Base-by-base conservation (phyloP, 2,113 vertebrate species). In the Propithecus coquereli region DNA sequence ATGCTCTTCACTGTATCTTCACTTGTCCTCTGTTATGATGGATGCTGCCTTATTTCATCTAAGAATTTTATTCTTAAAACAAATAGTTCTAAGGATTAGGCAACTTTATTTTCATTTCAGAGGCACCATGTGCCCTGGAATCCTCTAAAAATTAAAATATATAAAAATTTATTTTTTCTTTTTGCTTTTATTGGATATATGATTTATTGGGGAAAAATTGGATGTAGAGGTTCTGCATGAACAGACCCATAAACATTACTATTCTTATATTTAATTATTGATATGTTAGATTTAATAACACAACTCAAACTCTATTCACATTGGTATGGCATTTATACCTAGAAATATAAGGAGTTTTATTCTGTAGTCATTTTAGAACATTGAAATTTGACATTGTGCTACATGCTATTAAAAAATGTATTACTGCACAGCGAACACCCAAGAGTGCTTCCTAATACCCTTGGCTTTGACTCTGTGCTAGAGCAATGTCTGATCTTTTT, bases 401-500 rank as follows among this genome's bases (percentile, higher is more conserved):
- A 25, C 8, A 20, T 84, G 25, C 14, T 87, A 22, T 91, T 74
- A 10, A 84, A 84, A 47, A 76, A 18, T 32, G 73, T 47, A 47
- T 32, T 18, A 76, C 2, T 96, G 98, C 99, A 98, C 98, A 98
- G 98, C 65, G 97, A 99, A 99, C 98, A 99, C 94, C 98, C 99
- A 98, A 98, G 98, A 92, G 98, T 98, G 96, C 98, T 99, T 94
- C 87, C 88, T 99, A 98, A 98, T 97, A 98, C 98, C 89, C 98
- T 98, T 99, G 98, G 99, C 94, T 96, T 98, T 82, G 90, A 88
- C 61, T 95, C 98, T 99, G 98, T 99, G 99, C 98, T 98, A 99
- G 80, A 98, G 77, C 77, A 98, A 98, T 63, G 66, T 59, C 98
- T 99, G 98, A 98, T 23, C 98, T 98, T 99, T 98, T 97, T 98